Evolutionary conservation across 2,888 invertebrate species (phyloP).

Genomic region (Strigamia maritima): DNA sequence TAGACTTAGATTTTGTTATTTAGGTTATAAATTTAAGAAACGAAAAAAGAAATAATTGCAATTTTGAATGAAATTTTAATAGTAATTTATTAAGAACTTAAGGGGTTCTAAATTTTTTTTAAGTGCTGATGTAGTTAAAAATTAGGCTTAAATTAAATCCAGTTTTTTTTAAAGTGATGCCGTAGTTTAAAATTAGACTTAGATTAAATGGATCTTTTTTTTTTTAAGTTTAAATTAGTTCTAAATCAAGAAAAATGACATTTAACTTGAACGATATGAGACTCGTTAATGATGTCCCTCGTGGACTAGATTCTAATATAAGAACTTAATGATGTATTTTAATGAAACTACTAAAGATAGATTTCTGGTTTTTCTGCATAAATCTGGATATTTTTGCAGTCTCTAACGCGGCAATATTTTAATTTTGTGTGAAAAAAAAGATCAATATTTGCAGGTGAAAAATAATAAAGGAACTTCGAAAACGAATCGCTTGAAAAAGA

Average conservation of each 20-base stretch:
- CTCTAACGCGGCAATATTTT: background rate
- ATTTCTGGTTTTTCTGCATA: background rate
- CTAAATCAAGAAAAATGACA: background rate
- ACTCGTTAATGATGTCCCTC: background rate
- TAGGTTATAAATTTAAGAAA: background rate
- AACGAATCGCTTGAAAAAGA: background rate
- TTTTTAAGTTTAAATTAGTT: background rate
- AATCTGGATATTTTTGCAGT: background rate
- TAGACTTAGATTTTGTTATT: background rate
- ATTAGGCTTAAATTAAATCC: too few relatives aligned
- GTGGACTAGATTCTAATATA: background rate
- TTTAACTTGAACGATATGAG: background rate
- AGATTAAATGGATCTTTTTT: too few relatives aligned
- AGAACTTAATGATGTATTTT: background rate
- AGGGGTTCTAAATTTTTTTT: too few relatives aligned
- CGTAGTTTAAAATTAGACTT: background rate
- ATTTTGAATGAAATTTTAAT: too few relatives aligned
- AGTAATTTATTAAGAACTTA: too few relatives aligned
- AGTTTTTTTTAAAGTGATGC: background rate
- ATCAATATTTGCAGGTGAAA: background rate
- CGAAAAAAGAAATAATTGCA: too few relatives aligned
- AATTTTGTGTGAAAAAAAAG: background rate
- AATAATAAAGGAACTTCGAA: background rate
- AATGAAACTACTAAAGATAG: background rate
- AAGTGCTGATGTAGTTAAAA: too few relatives aligned